Conservation (phyloP, 2,888 invertebrate genomes). For the Latrodectus elegans region DNA sequence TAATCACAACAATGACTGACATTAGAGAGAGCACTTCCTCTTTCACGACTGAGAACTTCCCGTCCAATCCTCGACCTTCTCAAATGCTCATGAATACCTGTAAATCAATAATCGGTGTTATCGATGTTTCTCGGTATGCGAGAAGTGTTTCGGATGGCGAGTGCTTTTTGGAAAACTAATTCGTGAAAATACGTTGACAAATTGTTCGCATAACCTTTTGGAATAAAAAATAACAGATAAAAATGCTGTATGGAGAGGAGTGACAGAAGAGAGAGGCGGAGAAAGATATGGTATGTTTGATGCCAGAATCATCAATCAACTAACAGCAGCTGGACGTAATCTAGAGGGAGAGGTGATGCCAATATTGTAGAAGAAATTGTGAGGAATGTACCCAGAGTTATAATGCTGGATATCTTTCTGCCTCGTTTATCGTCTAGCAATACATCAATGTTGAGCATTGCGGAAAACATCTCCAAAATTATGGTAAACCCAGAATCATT, state of each 20-base stretch:
- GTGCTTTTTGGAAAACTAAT: constrained; percentile 33
- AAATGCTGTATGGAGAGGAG: constrained; percentile 50
- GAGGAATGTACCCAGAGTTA: constrained; percentile 58
- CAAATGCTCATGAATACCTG: too few relatives aligned
- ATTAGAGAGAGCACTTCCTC: too few relatives aligned
- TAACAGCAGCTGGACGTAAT: constrained; percentile 55
- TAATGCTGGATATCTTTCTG: constrained; percentile 62
- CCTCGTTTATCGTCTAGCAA: constrained; percentile 50
- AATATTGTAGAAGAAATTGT: constrained; percentile 64
- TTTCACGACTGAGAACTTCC: too few relatives aligned
- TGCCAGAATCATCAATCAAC: constrained; percentile 55
- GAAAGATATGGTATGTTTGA: constrained; percentile 48
- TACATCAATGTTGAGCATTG: constrained; percentile 39
- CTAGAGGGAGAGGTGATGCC: constrained; percentile 60
- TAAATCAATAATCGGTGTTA: too few relatives aligned
- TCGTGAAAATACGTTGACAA: constrained; percentile 61
- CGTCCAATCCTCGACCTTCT: too few relatives aligned
- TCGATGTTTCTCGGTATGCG: too few relatives aligned
- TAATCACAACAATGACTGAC: too few relatives aligned
- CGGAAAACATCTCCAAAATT: too few relatives aligned
- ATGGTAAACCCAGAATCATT: too few relatives aligned
- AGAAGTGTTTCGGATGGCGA: too few relatives aligned
- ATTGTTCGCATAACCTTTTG: constrained; percentile 59
- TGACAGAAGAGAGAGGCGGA: constrained; percentile 39
- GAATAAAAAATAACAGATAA: constrained; percentile 54